phyloP scores from a whole-genome alignment of 2,797 vertebrate species.

The Peromyscus aztecus region DNA sequence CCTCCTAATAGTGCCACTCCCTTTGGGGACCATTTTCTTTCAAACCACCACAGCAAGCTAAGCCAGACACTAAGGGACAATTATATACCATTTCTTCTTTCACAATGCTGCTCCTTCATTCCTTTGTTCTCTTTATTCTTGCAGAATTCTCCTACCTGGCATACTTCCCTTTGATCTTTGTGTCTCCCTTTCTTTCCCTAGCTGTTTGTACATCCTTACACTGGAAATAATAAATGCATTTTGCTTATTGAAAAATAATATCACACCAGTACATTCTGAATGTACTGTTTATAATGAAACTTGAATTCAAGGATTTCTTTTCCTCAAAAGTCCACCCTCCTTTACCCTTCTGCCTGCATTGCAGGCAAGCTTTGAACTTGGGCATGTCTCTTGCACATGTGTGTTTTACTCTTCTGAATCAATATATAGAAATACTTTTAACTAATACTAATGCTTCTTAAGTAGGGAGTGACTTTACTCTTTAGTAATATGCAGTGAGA shows the following conservation, averaged over 20 bases:
- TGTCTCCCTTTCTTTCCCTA: not conserved
- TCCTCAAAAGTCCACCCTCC: not conserved
- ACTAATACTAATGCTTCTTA: not conserved
- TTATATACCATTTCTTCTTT: not conserved
- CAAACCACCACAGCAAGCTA: not conserved
- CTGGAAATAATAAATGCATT: not conserved
- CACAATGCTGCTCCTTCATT: not conserved
- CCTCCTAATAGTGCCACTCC: not conserved
- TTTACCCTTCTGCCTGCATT: not conserved
- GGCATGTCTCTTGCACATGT: not conserved
- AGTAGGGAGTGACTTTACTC: not conserved
- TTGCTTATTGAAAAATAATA: slow-evolving; percentile 31
- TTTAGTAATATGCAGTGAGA: slow-evolving; percentile 43
- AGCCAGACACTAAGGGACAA: not conserved
- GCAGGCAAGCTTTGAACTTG: slow-evolving; percentile 7
- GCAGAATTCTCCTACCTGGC: not conserved
- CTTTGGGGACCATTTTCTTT: not conserved
- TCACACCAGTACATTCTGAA: not conserved
- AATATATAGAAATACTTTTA: slow-evolving; percentile 17
- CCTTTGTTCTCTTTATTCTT: not conserved
- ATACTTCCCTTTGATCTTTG: not conserved
- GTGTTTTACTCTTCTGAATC: slow-evolving; percentile 14
- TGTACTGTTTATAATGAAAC: slow-evolving; percentile 2
- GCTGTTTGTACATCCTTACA: not conserved
- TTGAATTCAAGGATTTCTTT: not conserved